Conservation (phyloP, 2,888 invertebrate genomes). For the Metallyticus violacea region DNA sequence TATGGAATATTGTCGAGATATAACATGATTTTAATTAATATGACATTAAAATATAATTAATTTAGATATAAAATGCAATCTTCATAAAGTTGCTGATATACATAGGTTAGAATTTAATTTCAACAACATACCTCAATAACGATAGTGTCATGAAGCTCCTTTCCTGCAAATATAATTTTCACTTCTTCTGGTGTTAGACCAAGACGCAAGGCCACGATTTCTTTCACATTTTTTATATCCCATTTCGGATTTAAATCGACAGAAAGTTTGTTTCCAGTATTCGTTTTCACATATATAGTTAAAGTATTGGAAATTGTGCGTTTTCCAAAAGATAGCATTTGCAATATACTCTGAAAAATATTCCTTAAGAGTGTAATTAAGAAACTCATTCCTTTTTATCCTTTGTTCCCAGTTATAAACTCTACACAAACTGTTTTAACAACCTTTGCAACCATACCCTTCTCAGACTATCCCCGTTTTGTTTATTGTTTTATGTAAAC, state of each 20-base stretch:
- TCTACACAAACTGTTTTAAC: no score
- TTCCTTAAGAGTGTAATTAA: slow-evolving; percentile 55
- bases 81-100: no score
- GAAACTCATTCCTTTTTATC: slow-evolving; percentile 41
- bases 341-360: slow-evolving; percentile 59
- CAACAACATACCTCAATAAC: slow-evolving; percentile 64
- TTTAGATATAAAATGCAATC: no score
- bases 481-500: neutral
- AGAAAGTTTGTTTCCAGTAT: slow-evolving; percentile 61
- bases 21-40: no score
- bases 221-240: slow-evolving; percentile 71
- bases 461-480: neutral
- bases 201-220: slow-evolving; percentile 65
- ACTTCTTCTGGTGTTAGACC: slow-evolving; percentile 66
- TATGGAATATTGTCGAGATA: no score
- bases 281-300: slow-evolving; percentile 67
- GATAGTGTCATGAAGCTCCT: slow-evolving; percentile 68
- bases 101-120: no score
- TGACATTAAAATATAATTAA: no score
- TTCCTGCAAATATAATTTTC: slow-evolving; percentile 77
- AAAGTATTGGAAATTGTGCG: slow-evolving; percentile 58
- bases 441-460: neutral
- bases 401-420: neutral
- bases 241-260: slow-evolving; percentile 70
- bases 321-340: slow-evolving; percentile 60